A percentile compares a stretch with the other conserved stretches of the same genome.
phyloP scores from a whole-genome alignment of 2,888 invertebrate genomes.

The Andrena trimmerana region DNA sequence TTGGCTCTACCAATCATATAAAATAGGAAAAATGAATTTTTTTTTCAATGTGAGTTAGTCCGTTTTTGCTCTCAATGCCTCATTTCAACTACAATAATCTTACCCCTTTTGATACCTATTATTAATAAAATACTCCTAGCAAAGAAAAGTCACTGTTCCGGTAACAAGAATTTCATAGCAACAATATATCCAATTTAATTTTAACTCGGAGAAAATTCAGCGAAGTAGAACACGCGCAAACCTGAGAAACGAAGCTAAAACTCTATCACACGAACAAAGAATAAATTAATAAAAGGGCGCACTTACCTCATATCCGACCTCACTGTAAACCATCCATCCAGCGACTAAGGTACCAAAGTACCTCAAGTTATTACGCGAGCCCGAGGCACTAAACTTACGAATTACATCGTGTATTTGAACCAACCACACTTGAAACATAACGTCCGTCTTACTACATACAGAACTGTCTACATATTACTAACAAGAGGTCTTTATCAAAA shows the following conservation, averaged over 20 bases:
- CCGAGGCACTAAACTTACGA: not conserved
- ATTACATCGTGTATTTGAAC: not conserved
- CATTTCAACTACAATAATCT: too few species aligned
- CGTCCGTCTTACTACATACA: not conserved
- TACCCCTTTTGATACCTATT: not conserved
- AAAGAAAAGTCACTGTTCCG: too few species aligned
- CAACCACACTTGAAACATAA: not conserved
- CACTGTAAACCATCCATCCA: not conserved
- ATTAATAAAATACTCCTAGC: not conserved
- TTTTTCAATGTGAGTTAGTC: too few species aligned
- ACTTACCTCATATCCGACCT: slow-evolving; percentile 44
- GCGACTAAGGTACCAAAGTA: not conserved
- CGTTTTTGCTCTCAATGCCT: too few species aligned
- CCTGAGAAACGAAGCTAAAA: too few species aligned
- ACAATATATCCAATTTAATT: too few species aligned
- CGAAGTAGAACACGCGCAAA: too few species aligned
- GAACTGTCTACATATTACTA: not conserved
- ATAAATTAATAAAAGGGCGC: slow-evolving; percentile 7
- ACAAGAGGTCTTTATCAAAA: not conserved
- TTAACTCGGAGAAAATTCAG: too few species aligned
- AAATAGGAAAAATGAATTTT: too few species aligned
- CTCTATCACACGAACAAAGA: not conserved
- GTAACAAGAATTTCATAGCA: too few species aligned
- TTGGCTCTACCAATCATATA: too few species aligned
- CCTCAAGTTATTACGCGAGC: not conserved